A percentile compares a stretch with the other conserved stretches of the same genome.
phyloP scores from a whole-genome alignment of 2,113 vertebrate genomes.

The Nipponia nippon region DNA sequence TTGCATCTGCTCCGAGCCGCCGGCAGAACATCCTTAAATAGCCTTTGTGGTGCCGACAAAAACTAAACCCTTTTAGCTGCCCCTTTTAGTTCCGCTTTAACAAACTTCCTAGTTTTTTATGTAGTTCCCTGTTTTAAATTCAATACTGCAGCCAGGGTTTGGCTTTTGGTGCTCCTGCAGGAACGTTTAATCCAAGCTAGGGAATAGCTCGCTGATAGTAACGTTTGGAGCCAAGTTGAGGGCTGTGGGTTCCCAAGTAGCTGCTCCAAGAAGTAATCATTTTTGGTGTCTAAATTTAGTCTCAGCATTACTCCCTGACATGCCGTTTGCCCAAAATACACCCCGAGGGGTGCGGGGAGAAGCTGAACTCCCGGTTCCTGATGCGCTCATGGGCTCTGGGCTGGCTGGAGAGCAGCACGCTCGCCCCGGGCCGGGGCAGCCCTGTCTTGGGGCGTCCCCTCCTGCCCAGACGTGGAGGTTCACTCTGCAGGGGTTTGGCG shows the following conservation, averaged over 20 bases:
- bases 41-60: slow-evolving; percentile 12
- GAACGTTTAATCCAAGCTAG: neutral
- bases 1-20: neutral
- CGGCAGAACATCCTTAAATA: neutral
- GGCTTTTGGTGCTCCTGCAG: neutral
- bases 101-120: slow-evolving; percentile 5
- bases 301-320: neutral
- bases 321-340: slow-evolving; percentile 8
- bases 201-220: neutral
- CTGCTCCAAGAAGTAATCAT: slow-evolving; percentile 3
- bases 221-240: neutral
- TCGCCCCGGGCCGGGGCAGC: neutral
- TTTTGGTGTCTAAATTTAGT: slow-evolving; percentile 43
- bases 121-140: slow-evolving; percentile 19
- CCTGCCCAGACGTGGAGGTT: neutral
- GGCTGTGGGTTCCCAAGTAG: slow-evolving; percentile 33
- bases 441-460: neutral
- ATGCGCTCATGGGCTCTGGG: rapidly evolving
- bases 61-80: neutral
- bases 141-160: neutral
- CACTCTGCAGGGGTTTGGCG: neutral
- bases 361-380: neutral
- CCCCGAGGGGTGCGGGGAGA: neutral
- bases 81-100: slow-evolving; percentile 24
- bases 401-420: neutral